Base-by-base conservation (phyloP, 2,113 vertebrate species). In the Microtus pennsylvanicus region DNA sequence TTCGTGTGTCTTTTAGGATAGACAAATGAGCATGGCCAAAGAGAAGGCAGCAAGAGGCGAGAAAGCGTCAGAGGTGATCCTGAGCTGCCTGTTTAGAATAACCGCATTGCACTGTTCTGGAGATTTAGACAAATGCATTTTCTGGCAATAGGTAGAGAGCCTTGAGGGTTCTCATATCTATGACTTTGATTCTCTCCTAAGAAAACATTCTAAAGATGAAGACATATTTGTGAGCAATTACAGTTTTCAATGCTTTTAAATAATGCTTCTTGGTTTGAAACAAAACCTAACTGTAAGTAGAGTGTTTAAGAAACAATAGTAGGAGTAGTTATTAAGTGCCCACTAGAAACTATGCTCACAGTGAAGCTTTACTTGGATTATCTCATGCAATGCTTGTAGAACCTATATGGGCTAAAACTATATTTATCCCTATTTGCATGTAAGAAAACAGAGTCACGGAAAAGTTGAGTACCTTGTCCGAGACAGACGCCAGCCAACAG, bases 241-340 rank as follows among this genome's bases (percentile, higher is more conserved):
- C 10, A 93, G 24, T 81, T 65, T 77, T 93, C 38, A 74, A 45
- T 86, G 67, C 81, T 85, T 94, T 93, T 92, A 81, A 65, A 91
- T 42, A 96, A 94, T 69, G 38, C 8, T 63, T 87, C 38, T 67
- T 69, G 67, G 52, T 77, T 80, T 35, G 63, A 78, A 89, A 70
- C 67, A 93, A 94, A 90, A 81, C n/a, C 89, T 80, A 91, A 12
- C 50, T 89, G 55, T 30, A 77, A 63, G 80, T 58, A 35, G n/a
- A 78, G 83, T 87, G n/a, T 76, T 38, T 90, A 85, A 88, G 38
- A 92, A 93, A 58, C 35, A 85, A 90, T 50, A 93, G 35, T 61
- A 86, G 50, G 16, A 86, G 63, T 42, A 80, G 28, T 70, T 91
- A 77, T 22, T 91, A 12, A 21, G 69, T 75, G 47, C 21, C 83